Evolutionary conservation across 2,113 vertebrate species (phyloP).

Genomic region (Copsychus sechellarum): DNA sequence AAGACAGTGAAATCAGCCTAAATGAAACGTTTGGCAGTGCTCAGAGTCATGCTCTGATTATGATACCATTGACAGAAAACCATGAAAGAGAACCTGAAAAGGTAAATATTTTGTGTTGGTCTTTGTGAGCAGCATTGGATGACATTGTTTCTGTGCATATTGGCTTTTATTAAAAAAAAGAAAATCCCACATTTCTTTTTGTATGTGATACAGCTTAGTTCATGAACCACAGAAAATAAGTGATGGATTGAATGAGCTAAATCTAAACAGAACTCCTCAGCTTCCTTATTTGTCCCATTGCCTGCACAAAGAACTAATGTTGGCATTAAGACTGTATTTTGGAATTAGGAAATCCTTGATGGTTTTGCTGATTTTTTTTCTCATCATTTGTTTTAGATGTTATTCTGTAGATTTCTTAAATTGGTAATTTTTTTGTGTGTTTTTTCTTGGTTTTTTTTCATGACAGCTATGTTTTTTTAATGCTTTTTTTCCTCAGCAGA

Average conservation of each 20-base stretch:
- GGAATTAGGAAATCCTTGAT: not conserved
- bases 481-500: not conserved
- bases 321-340: not conserved
- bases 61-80: not conserved
- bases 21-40: not conserved
- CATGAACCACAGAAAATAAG: not conserved
- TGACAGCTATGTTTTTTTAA: not conserved
- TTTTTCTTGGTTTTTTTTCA: not conserved
- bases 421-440: not conserved
- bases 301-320: not conserved
- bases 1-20: not conserved
- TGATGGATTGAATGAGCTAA: not conserved
- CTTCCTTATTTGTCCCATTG: not conserved
- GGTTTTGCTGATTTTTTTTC: not conserved
- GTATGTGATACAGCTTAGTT: not conserved
- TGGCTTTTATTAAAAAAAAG: not conserved
- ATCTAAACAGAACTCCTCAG: not conserved
- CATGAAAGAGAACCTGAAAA: not conserved
- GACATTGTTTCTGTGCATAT: fast-evolving
- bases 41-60: not conserved
- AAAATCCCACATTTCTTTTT: not conserved
- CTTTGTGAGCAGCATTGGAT: not conserved
- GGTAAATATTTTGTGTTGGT: not conserved
- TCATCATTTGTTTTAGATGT: not conserved
- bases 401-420: not conserved